Conservation (phyloP, 2,888 invertebrate species). For the Lithophane socia region DNA sequence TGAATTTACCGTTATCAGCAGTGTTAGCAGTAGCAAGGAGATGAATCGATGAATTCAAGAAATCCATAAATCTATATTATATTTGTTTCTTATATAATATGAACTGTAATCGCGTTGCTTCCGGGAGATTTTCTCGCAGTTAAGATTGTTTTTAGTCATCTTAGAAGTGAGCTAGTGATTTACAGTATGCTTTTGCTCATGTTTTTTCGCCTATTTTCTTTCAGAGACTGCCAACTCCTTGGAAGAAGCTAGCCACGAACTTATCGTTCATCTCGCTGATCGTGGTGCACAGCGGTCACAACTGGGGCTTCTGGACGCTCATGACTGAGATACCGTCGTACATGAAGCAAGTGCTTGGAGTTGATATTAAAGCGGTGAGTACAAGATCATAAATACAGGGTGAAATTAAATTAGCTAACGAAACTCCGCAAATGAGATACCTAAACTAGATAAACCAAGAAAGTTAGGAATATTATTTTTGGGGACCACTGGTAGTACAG, state of each 20-base stretch:
- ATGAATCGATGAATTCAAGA: neutral
- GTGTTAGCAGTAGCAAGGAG: neutral
- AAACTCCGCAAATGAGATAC: neutral
- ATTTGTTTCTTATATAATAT: no score
- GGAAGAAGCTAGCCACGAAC: slow-evolving; percentile 84
- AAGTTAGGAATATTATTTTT: no score
- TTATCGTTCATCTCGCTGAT: slow-evolving; percentile 91
- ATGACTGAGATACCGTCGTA: slow-evolving; percentile 93
- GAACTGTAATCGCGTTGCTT: no score
- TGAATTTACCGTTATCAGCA: slow-evolving; percentile 5
- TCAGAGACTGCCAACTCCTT: slow-evolving; percentile 88
- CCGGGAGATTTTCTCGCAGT: no score
- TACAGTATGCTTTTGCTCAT: no score
- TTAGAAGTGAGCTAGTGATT: no score
- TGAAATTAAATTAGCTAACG: neutral
- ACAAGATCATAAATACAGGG: slow-evolving; percentile 59
- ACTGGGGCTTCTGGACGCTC: slow-evolving; percentile 94
- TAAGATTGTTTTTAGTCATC: no score
- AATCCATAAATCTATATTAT: neutral
- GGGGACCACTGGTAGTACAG: no score
- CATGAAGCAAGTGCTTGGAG: slow-evolving; percentile 91
- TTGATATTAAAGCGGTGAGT: slow-evolving; percentile 91
- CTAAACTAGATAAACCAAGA: no score
- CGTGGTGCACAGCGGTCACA: slow-evolving; percentile 91
- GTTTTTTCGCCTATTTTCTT: slow-evolving; percentile 5